phyloP scores from a whole-genome alignment of 2,888 invertebrate species.

The Rotaria socialis region DNA sequence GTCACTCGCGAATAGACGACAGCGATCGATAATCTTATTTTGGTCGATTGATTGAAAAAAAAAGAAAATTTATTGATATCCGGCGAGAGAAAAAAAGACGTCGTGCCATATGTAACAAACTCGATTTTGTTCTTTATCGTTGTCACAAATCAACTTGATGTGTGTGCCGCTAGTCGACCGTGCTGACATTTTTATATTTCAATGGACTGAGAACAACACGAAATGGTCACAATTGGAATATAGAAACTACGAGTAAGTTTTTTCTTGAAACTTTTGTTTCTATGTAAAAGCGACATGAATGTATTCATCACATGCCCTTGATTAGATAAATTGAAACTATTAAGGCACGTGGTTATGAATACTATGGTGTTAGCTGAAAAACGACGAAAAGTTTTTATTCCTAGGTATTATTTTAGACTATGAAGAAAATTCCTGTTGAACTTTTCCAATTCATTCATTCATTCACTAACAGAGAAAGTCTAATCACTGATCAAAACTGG shows the following conservation, averaged over 20 bases:
- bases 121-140: conserved; percentile 8
- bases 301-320: conserved; percentile 27
- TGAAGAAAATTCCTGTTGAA: too few species aligned
- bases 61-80: conserved; percentile 7
- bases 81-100: conserved; percentile 11
- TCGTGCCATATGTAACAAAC: conserved; percentile 15
- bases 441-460: too few species aligned
- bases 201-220: background rate
- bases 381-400: background rate
- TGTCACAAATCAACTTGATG: conserved; percentile 9
- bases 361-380: background rate
- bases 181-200: background rate
- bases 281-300: background rate
- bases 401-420: too few species aligned
- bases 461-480: too few species aligned
- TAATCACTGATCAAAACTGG: too few species aligned
- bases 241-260: too few species aligned
- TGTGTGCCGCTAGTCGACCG: background rate
- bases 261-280: too few species aligned
- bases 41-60: conserved; percentile 15
- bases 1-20: conserved; percentile 22
- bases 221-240: background rate
- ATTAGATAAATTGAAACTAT: conserved; percentile 8
- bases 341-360: conserved; percentile 32
- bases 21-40: conserved; percentile 6